A percentile compares a stretch with the other conserved stretches of the same genome.
Conservation (phyloP, 2,113 vertebrate species). For the Nothocercus nigrocapillus region DNA sequence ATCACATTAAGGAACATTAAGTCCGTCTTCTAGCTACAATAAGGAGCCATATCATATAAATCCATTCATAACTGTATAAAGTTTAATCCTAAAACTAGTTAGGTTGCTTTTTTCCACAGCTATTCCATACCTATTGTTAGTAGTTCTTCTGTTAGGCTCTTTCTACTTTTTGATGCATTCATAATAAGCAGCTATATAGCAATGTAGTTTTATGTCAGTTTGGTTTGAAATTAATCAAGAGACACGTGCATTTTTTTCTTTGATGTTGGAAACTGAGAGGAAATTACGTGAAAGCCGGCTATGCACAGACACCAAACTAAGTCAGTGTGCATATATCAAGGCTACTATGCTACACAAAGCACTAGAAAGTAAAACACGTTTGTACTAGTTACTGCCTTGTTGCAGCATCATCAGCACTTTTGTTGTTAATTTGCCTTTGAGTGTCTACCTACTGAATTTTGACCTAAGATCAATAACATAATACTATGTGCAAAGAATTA, state of each 20-base stretch:
- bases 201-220: no score
- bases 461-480: not conserved
- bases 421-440: not conserved
- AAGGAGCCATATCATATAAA: not conserved
- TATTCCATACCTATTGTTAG: not conserved
- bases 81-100: not conserved
- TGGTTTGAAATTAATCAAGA: not conserved
- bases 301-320: not conserved
- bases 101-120: not conserved
- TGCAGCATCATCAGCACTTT: not conserved
- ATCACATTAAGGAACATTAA: not conserved
- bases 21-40: not conserved
- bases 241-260: not conserved
- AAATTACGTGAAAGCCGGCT: not conserved
- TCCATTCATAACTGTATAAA: not conserved
- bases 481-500: not conserved
- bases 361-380: not conserved
- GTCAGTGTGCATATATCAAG: not conserved
- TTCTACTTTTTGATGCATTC: not conserved
- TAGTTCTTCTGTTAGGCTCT: not conserved
- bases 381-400: not conserved
- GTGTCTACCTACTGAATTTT: not conserved
- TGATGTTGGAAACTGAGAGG: not conserved
- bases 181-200: not conserved
- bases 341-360: not conserved